Evolutionary conservation across 1,140 invertebrate species (phyloP), one percentile per base, ranked within the genome.

Genomic region (Polypedilum pembai): DNA sequence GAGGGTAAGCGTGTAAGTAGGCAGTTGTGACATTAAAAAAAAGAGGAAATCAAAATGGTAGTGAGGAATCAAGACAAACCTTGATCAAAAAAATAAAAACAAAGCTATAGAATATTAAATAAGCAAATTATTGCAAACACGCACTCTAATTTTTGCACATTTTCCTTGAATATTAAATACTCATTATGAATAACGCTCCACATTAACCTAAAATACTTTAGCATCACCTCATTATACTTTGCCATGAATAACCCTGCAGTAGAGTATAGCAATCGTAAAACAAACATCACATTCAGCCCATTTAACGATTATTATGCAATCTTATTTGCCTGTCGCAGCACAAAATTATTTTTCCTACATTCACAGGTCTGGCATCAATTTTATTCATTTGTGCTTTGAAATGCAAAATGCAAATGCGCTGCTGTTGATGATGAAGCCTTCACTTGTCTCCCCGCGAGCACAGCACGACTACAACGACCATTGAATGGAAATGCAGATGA

Each of bases 381-480:
- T n/a, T n/a, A 56, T n/a, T 56, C 8, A 33, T 33, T 33, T 33
- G 24, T 33, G 45, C 12, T 15, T 56, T 56, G n/a, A 56, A 56
- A 56, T 56, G 45, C 45, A 56, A 56, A 33, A 56, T 56, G 45
- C 45, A 56, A 56, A 56, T 56, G 45, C 24, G 24, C 24, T 33
- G 24, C 24, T 56, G 45, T 56, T 56, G 45, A n/a, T n/a, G 15
- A 45, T 45, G 41, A 45, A 56, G 12, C 45, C n/a, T 56, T n/a
- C 12, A n/a, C 45, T n/a, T 56, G 8, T 12, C 12, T 56, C 12
- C 45, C 45, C 12, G 12, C 0, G 15, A 56, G 45, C n/a, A 15
- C n/a, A n/a, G 12, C 12, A 56, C 45, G 45, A 56, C n/a, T n/a
- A n/a, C 12, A 56, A 45, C 8, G 41, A n/a, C 45, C 24, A 5